Conservation (phyloP, 2,888 invertebrate genomes). For the Gastracanthus pulcherrimus region DNA sequence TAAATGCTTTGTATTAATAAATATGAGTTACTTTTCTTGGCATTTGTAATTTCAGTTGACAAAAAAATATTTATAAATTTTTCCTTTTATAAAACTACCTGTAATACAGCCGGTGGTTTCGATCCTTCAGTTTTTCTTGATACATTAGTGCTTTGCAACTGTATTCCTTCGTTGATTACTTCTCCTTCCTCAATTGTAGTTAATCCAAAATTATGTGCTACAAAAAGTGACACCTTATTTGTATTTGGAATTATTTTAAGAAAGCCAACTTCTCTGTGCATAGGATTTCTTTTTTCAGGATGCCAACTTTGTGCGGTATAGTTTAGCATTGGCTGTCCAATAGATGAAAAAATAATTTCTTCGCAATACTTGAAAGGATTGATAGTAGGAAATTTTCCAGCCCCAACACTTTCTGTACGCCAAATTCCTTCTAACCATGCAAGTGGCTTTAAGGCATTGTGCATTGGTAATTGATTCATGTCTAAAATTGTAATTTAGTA, state of each 20-base stretch:
- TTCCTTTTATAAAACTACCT: slow-evolving; percentile 64
- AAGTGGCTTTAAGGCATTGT: slow-evolving; percentile 80
- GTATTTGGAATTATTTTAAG: slow-evolving; percentile 80
- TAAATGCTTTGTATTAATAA: too few relatives aligned
- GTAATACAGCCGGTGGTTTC: slow-evolving; percentile 79
- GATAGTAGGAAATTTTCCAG: slow-evolving; percentile 81
- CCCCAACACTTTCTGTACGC: slow-evolving; percentile 78
- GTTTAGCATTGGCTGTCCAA: slow-evolving; percentile 83
- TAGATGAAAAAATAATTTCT: slow-evolving; percentile 79
- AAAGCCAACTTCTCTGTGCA: slow-evolving; percentile 83
- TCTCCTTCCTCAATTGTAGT: slow-evolving; percentile 81
- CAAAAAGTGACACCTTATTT: slow-evolving; percentile 79
- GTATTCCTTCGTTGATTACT: slow-evolving; percentile 71
- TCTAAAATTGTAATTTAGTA: slow-evolving; percentile 50
- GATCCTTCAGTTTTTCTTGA: slow-evolving; percentile 78
- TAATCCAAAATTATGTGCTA: slow-evolving; percentile 83
- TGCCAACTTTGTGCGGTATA: slow-evolving; percentile 79
- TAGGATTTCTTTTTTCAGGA: slow-evolving; percentile 79
- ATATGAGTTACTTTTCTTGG: too few relatives aligned
- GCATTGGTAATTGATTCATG: slow-evolving; percentile 70
- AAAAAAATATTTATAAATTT: neutral
- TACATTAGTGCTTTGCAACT: slow-evolving; percentile 78
- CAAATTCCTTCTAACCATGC: slow-evolving; percentile 82
- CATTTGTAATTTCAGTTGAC: too few relatives aligned
- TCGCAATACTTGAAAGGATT: slow-evolving; percentile 81